Conservation (phyloP, 2,797 vertebrate species). For the Anas acuta region DNA sequence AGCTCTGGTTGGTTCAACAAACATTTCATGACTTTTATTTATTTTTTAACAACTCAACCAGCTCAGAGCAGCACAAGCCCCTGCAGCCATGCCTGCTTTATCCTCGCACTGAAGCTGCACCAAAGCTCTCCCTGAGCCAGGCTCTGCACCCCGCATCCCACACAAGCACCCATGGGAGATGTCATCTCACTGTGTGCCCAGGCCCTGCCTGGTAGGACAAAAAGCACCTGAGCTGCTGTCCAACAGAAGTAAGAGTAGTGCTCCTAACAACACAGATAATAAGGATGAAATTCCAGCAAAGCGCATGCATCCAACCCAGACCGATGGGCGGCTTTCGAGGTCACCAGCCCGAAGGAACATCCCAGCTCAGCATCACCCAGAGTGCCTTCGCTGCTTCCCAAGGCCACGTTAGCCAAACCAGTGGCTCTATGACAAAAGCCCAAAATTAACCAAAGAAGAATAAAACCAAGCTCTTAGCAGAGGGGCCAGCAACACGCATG, state of each 20-base stretch:
- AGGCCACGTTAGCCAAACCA: background rate
- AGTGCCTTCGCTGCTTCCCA: background rate
- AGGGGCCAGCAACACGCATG: background rate
- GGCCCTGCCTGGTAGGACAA: too few species aligned
- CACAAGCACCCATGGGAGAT: background rate
- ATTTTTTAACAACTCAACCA: background rate
- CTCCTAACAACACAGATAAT: background rate
- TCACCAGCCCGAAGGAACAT: background rate
- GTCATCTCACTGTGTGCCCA: fast-evolving
- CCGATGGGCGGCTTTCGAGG: too few species aligned
- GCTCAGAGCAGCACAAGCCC: background rate
- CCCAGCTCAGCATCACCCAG: too few species aligned
- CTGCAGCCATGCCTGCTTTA: background rate
- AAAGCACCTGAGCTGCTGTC: background rate
- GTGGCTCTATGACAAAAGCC: background rate
- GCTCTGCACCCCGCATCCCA: fast-evolving
- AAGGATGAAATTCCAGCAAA: background rate
- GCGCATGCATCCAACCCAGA: background rate
- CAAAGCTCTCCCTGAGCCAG: background rate
- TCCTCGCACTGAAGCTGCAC: too few species aligned
- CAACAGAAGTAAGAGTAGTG: background rate
- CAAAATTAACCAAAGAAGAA: fast-evolving
- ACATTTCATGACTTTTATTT: background rate
- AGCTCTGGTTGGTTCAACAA: background rate
- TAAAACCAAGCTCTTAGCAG: background rate